A percentile compares a stretch with the other conserved stretches of the same genome.
phyloP scores from a whole-genome alignment of 1,140 invertebrate genomes.

The Phthorimaea operculella region DNA sequence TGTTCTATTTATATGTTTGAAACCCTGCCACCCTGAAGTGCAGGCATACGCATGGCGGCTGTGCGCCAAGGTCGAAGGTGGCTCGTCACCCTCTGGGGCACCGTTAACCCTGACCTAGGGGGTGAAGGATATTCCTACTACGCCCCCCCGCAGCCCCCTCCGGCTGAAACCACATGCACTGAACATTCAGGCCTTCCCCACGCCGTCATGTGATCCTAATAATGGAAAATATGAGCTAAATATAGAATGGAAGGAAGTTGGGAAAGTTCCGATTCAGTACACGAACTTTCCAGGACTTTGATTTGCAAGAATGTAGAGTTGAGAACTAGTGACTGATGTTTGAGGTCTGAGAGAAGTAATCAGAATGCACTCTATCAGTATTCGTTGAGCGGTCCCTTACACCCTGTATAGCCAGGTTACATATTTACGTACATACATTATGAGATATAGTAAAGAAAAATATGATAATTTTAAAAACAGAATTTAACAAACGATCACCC shows the following conservation, averaged over 20 bases:
- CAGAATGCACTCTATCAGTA: too few species aligned
- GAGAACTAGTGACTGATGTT: too few species aligned
- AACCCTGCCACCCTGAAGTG: not conserved
- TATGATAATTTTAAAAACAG: too few species aligned
- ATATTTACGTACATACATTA: too few species aligned
- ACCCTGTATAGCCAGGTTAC: too few species aligned
- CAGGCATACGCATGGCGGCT: slow-evolving; percentile 17
- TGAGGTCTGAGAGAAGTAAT: too few species aligned
- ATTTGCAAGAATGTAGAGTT: too few species aligned
- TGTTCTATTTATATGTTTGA: not conserved
- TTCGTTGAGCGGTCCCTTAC: too few species aligned
- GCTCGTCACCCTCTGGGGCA: slow-evolving; percentile 49
- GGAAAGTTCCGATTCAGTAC: too few species aligned
- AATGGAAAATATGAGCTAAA: not conserved
- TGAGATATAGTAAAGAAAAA: too few species aligned
- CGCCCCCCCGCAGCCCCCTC: slow-evolving; percentile 35
- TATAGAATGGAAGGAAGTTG: not conserved
- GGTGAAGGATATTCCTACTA: slow-evolving; percentile 65
- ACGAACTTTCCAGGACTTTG: too few species aligned
- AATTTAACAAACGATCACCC: too few species aligned
- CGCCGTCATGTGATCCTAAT: slow-evolving; percentile 9
- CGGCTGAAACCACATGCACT: slow-evolving; percentile 50
- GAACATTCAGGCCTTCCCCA: slow-evolving; percentile 38
- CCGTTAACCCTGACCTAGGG: slow-evolving; percentile 65
- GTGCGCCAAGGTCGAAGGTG: slow-evolving; percentile 58